Evolutionary conservation across 2,113 vertebrate genomes (phyloP), one percentile per base, ranked within the genome.

Genomic region (Hydrolagus affinis): DNA sequence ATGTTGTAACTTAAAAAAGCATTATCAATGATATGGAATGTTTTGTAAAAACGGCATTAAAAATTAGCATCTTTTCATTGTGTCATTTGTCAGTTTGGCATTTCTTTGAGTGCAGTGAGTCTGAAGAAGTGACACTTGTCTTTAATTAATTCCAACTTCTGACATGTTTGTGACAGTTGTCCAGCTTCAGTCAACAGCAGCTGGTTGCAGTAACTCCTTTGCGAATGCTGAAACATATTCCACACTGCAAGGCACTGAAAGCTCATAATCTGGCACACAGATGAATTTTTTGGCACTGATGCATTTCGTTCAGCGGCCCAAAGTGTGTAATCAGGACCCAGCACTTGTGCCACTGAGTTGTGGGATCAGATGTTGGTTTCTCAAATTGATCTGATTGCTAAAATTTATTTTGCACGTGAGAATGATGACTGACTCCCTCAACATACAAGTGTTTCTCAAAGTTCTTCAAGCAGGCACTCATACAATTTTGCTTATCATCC

Each of bases 381-480:
- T 83, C 60, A 32, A 66, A 83, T 19, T 60, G 14, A 83, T 83
- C 62, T 66, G 78, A 83, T 83, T 83, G 23, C 78, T 83, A 25
- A 83, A 83, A 32, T 17, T 25, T 28, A 66, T 32, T 83, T 60
- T 83, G 78, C 25, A 83, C 21, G 11, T 83, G 78, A 83, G 66
- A 83, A 28, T 83, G 59, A 66, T 66, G 19, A 17, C 62, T 68
- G 78, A 83, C 66, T 83, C 17, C 78, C 66, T 83, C 62, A 83
- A 62, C 66, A 28, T 30, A 83, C 30, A 28, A 83, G 32, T 83
- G 44, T 83, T 83, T 66, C 28, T 83, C 66, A 28, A 14, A 83
- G 1, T 60, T 68, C 62, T 66, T 83, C 78, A 83, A 83, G 60
- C 78, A 83, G 32, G 66, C 25, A 62, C 78, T 68, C 30, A 30